Base-by-base conservation (phyloP, 2,113 vertebrate genomes). In the Pluvialis apricaria region DNA sequence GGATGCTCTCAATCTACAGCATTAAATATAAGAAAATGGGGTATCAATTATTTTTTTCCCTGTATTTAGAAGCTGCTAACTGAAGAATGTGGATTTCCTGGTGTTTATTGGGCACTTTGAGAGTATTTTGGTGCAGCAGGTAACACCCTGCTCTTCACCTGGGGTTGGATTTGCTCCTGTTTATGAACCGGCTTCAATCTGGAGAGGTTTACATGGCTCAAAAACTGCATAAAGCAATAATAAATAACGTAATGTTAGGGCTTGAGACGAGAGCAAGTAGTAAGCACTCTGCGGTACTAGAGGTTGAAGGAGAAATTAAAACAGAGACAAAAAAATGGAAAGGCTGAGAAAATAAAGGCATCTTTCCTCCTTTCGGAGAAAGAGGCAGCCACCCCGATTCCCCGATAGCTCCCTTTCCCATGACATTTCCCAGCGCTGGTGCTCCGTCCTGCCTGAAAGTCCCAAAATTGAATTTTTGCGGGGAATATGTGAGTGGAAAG, bases 361-460 rank as follows among this genome's bases (percentile, higher is more conserved):
- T 7, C 5, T 42, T 49, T 13, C 52, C 19, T n/a, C 61, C 25
- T 24, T 19, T 10, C 6, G 18, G 29, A 14, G 28, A 5, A 58
- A 25, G 13, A 13, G 25, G 31, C 42, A 10, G 16, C 31, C 31
- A 15, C 29, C 9, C 3, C 0, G 5, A 55, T 55, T 18, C 31
- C 29, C 10, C 54, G 11, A 19, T 6, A 55, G 10, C 54, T 55
- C 32, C 18, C 7, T 66, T 36, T 13, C 5, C 32, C 15, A 7
- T 10, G 6, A 5, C 7, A 11, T 15, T 17, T 36, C 20, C 19
- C 40, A 32, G 8, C 4, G 2, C 5, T 9, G 19, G 6, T 5
- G 62, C 31, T 26, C 13, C 2, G 1, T 17, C 22, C 17, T 2
- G 9, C 2, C 2, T 2, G 8, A 10, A 7, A 25, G 1, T 36